Evolutionary conservation across 2,113 vertebrate species (phyloP).

Genomic region (Condylura cristata): DNA sequence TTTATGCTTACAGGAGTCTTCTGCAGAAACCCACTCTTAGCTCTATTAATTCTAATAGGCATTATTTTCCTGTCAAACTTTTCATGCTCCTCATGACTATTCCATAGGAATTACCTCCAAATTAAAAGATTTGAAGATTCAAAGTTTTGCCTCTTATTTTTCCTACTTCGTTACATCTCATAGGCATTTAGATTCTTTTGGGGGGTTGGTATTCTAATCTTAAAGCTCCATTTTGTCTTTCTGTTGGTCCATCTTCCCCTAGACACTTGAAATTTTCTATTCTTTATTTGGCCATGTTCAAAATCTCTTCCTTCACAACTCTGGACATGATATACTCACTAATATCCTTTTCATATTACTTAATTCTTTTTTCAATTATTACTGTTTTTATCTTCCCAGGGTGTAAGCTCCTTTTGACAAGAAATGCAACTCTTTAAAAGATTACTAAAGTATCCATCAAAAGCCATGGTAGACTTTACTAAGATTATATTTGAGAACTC

Average conservation of each 20-base stretch:
- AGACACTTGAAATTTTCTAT: neutral
- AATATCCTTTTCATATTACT: neutral
- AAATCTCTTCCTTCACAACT: neutral
- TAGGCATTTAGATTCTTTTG: neutral
- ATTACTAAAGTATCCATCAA: neutral
- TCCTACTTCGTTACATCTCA: neutral
- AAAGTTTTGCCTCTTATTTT: neutral
- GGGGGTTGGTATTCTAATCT: neutral
- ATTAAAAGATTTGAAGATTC: neutral
- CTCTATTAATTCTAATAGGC: constrained; percentile 36
- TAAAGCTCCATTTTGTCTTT: neutral
- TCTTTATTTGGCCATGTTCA: neutral
- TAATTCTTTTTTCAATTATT: constrained; percentile 1
- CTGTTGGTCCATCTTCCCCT: neutral
- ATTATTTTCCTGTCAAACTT: constrained; percentile 54
- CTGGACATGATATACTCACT: neutral
- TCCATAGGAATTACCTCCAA: neutral
- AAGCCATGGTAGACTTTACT: neutral
- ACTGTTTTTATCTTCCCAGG: neutral
- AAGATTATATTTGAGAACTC: neutral
- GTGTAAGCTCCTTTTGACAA: neutral
- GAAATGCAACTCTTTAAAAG: neutral
- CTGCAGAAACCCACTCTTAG: neutral
- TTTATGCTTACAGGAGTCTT: constrained; percentile 16
- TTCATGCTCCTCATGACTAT: neutral